Base-by-base conservation (phyloP, 1,140 invertebrate species). In the Drosophila mauritiana region DNA sequence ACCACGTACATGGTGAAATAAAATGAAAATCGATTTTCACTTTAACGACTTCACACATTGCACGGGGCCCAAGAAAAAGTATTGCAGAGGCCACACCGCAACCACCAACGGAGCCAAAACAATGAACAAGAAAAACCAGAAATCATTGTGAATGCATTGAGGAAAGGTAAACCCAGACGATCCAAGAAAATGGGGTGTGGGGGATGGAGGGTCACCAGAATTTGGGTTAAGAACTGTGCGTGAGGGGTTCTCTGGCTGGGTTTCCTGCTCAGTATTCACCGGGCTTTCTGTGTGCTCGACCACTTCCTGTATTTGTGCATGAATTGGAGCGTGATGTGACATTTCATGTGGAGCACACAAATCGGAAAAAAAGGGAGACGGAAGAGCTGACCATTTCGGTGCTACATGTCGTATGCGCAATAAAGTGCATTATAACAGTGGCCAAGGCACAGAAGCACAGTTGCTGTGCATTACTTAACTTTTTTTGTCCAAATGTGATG, bases 21-120 rank as follows among this genome's bases (percentile, higher is more conserved):
- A 84, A 91, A 72, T 88, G 73, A 81, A 91, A 90, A 73, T 70
- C 57, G 62, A 69, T 90, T 91, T 90, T 88, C 80, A 90, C 77
- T 90, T 90, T 90, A 90, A 81, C 73, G 88, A 88, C 88, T 85
- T 85, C 82, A 85, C 82, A 88, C 82, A 78, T 85, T 75, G 62
- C 53, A 73, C 27, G 45, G 43, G 27, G 22, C 48, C 54, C 43
- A 72, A 85, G 72, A 74, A 78, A 57, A 83, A 63, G 63, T 61
- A 40, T 78, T 58, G 54, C 62, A 78, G 61, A 84, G 74, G 72
- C 67, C 80, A 78, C 76, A 69, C 39, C 78, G 72, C 84, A 89
- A 83, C 76, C 85, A 80, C 83, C 84, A 80, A 59, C 59, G 42
- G 55, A 63, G 70, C 70, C 49, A 70, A 75, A 80, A 81, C 76